Base-by-base conservation (phyloP, 2,888 invertebrate genomes). In the Drosophila mimica region DNA sequence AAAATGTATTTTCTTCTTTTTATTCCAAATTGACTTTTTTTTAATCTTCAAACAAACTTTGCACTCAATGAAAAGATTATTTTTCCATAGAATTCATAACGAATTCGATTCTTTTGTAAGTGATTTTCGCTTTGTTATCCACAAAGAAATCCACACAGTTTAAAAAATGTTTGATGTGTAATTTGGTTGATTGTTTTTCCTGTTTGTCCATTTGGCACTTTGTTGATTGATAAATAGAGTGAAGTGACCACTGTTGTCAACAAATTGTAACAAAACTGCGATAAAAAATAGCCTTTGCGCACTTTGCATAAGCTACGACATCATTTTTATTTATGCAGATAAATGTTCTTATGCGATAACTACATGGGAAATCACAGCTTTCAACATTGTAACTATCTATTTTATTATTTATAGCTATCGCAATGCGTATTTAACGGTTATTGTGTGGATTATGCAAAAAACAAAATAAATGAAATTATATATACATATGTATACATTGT, bases 311-410 rank as follows among this genome's bases (percentile, higher is more conserved):
- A 46, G 20, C 46, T 15, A 15, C 28, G 5, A 38, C 38, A n/a
- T 56, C 4, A 38, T 38, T 13, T 38, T 30, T 28, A 38, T 56
- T 30, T 40, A n/a, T n/a, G 2, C 30, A 20, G 43, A 31, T 57
- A 15, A 31, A 57, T 57, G 43, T 46, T 20, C 30, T 31, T 20
- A 43, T 15, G 43, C 57, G 57, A 43, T 57, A 57, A 57, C 40
- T 15, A 28, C n/a, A 38, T 38, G 28, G 15, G 38, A 53, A 57
- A 40, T 40, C 57, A 57, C 20, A 31, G 40, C 40, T 31, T 43
- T 38, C 40, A 30, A 30, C 56, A n/a, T n/a, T 57, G 11, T 7
- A 56, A 30, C 28, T 30, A 38, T 8, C 1, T 30, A 9, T 56
- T 36, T n/a, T 40, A 31, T 43, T 57, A 20, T 57, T 43, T 57